These are phyloP conservation scores for Pseudomyrmex flavicornis DNA, from an alignment of 1,140 invertebrate genomes.

Conservation along the genomic window DNA sequence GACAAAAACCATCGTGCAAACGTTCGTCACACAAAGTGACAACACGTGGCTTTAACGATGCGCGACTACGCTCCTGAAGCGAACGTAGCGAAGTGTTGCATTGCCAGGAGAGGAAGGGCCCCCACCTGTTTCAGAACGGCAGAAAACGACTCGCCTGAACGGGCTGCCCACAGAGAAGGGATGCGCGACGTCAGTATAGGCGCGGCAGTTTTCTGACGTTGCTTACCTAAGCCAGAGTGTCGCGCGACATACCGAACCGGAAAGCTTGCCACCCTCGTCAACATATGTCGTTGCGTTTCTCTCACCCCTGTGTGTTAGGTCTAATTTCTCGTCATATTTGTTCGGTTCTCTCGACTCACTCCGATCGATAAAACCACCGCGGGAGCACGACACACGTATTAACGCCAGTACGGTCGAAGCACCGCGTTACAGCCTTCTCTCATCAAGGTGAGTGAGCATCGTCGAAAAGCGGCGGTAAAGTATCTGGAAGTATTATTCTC, in stretches of 20 bases:
- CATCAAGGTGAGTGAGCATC: constrained; percentile 34
- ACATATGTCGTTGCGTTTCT: neutral
- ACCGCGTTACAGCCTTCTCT: constrained; percentile 16
- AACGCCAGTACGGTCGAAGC: constrained; percentile 22
- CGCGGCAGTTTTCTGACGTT: constrained; percentile 82
- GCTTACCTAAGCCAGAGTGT: constrained; percentile 63
- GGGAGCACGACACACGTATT: constrained; percentile 38
- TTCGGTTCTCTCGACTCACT: neutral
- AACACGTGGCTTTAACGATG: neutral
- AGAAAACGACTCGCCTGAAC: constrained; percentile 59
- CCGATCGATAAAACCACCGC: constrained; percentile 50
- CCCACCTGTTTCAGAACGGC: constrained; percentile 80
- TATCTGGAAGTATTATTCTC: neutral
- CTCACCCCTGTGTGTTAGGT: constrained; percentile 32
- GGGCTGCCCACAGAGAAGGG: constrained; percentile 73
- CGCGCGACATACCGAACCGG: constrained; percentile 36
- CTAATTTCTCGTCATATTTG: neutral
- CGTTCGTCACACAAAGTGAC: neutral
- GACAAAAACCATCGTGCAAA: too few species aligned
- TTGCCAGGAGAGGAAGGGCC: constrained; percentile 71
- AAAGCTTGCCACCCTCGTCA: constrained; percentile 27
- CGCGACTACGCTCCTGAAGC: constrained; percentile 58
- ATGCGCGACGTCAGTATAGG: constrained; percentile 77
- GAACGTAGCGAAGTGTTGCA: constrained; percentile 75
- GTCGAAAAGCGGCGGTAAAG: too few species aligned